These are phyloP conservation scores for Syngnathus scovelli DNA, from an alignment of 2,113 vertebrate genomes.

Conservation along the genomic window DNA sequence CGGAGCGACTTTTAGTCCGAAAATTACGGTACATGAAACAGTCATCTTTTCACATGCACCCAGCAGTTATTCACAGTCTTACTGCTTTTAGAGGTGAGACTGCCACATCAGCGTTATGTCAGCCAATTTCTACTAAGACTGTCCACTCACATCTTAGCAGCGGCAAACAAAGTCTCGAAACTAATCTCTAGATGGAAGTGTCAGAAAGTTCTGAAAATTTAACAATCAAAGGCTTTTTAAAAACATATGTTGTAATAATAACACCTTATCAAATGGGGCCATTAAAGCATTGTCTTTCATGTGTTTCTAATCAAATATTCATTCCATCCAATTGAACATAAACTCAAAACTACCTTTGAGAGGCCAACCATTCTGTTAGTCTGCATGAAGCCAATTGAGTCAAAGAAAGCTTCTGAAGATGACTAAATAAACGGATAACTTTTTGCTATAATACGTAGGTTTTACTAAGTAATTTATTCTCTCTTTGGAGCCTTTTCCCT, in stretches of 20 bases:
- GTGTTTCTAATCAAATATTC: too few relatives aligned
- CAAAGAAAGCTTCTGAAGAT: not conserved
- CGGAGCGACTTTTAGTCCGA: too few relatives aligned
- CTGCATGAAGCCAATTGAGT: not conserved
- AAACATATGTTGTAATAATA: not conserved
- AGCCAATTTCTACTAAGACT: not conserved
- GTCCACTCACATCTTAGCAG: not conserved
- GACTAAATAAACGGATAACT: not conserved
- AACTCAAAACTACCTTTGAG: not conserved
- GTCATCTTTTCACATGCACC: not conserved
- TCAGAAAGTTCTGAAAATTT: not conserved
- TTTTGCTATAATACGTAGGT: not conserved
- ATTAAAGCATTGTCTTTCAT: not conserved
- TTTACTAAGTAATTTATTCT: not conserved
- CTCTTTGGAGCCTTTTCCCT: too few relatives aligned
- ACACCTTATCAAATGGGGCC: not conserved
- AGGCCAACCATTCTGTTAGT: not conserved
- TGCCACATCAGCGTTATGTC: not conserved
- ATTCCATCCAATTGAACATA: not conserved
- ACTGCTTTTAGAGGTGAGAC: too few relatives aligned
- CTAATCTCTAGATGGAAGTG: not conserved
- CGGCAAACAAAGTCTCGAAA: not conserved
- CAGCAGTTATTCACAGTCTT: too few relatives aligned
- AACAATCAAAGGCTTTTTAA: not conserved
- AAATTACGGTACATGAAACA: too few relatives aligned